phyloP scores from a whole-genome alignment of 2,888 invertebrate genomes.

The Margaritifera margaritifera region DNA sequence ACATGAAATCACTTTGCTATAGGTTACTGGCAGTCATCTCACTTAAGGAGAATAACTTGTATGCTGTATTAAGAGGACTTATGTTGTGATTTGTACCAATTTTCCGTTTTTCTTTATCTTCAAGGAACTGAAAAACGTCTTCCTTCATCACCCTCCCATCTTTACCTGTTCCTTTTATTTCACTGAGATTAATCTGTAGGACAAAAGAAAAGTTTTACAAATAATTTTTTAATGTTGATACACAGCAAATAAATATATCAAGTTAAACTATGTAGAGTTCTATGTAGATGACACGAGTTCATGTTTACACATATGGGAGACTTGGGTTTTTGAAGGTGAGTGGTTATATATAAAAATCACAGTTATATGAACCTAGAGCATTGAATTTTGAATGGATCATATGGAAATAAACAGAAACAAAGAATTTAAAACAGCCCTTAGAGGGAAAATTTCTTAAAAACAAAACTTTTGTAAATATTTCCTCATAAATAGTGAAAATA shows the following conservation, averaged over 20 bases:
- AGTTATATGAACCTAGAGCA: no score
- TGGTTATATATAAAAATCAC: no score
- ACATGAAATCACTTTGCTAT: background rate
- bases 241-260: no score
- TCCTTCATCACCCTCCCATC: slow-evolving; percentile 95
- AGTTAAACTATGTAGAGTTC: background rate
- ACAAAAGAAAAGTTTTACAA: background rate
- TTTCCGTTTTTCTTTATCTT: slow-evolving; percentile 18
- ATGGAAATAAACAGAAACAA: no score
- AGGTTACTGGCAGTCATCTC: no score
- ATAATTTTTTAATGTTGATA: no score
- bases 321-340: background rate
- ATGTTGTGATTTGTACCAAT: background rate
- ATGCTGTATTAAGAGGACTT: background rate
- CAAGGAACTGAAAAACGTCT: slow-evolving; percentile 85
- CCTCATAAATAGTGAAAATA: no score
- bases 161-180: slow-evolving; percentile 79
- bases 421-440: no score
- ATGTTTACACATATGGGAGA: background rate
- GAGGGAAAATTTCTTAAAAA: no score
- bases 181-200: slow-evolving; percentile 79
- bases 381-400: no score
- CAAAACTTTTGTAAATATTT: no score
- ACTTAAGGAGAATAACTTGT: no score
- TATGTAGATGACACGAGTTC: background rate